Conservation (phyloP, 1,140 invertebrate genomes). For the Oedothorax gibbosus region DNA sequence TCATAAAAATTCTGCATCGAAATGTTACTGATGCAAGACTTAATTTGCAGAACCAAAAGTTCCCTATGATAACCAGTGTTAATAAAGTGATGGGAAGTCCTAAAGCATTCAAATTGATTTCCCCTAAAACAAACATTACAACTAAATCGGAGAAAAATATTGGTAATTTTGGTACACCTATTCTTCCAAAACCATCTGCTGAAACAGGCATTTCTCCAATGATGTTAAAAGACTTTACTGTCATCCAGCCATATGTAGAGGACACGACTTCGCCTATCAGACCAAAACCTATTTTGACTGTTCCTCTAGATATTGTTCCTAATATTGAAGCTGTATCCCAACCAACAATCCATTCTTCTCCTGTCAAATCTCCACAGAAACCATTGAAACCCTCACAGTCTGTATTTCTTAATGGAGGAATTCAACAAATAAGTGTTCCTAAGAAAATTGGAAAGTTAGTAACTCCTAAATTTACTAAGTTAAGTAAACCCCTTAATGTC, state of each 20-base stretch:
- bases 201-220: constrained; percentile 2
- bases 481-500: background rate
- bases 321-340: background rate
- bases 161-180: background rate
- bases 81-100: constrained; percentile 23
- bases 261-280: constrained; percentile 21
- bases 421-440: constrained; percentile 27
- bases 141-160: background rate
- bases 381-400: constrained; percentile 7
- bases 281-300: constrained; percentile 44
- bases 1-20: background rate
- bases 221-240: constrained; percentile 30
- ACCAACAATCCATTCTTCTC: too few relatives aligned
- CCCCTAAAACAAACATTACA: constrained; percentile 16
- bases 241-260: constrained; percentile 49
- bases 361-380: constrained; percentile 21
- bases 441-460: background rate
- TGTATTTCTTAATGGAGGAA: constrained; percentile 39
- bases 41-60: constrained; percentile 8
- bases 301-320: constrained; percentile 44
- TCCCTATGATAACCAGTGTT: constrained; percentile 30
- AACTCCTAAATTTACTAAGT: background rate
- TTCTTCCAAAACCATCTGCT: constrained; percentile 28
- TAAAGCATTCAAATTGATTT: constrained; percentile 28
- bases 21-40: background rate